Evolutionary conservation across 2,797 vertebrate genomes (phyloP), one percentile per base, ranked within the genome.

Genomic region (Erethizon dorsatum): DNA sequence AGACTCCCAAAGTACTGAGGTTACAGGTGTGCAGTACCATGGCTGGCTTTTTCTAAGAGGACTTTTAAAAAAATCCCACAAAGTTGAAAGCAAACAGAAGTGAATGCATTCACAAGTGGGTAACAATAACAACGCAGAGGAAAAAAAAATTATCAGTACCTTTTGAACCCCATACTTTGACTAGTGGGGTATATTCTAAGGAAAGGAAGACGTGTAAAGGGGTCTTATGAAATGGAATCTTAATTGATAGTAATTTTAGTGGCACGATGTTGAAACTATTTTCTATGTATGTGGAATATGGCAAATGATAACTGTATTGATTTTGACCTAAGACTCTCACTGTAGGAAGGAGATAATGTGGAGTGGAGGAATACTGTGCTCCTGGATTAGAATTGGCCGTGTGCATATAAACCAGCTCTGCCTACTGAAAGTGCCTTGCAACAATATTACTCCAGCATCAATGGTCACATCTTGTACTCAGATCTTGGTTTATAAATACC

Each of bases 401-500:
- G 10, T 80, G 1, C 13, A 8, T 33, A 47, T 33, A 56, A 52
- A 93, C n/a, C 80, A 61, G 63, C 28, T 77, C 22, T 26, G 10
- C 28, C 37, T 18, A 11, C 20, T 50, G 26, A 82, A 28, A 71
- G 47, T 1, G 0, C 4, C 45, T 63, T 31, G 67, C 79, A 37
- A 33, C 77, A 45, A 2, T 69, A 26, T 71, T 47, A 82, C 28
- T n/a, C 6, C 9, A 63, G 77, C 26, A 79, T 12, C 37, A 28
- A 5, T 11, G 26, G 52, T 45, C 28, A 52, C 13, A 2, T 41
- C 50, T 15, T 22, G 56, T 20, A 47, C 26, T 90, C 47, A 65
- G 47, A 83, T 87, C 31, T 87, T 87, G 80, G 77, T 71, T 87
- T 94, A 47, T 87, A 96, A 92, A 57, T 91, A 54, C 28, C 50